Conservation (phyloP, 2,888 invertebrate species). For the Saturnia pavonia region DNA sequence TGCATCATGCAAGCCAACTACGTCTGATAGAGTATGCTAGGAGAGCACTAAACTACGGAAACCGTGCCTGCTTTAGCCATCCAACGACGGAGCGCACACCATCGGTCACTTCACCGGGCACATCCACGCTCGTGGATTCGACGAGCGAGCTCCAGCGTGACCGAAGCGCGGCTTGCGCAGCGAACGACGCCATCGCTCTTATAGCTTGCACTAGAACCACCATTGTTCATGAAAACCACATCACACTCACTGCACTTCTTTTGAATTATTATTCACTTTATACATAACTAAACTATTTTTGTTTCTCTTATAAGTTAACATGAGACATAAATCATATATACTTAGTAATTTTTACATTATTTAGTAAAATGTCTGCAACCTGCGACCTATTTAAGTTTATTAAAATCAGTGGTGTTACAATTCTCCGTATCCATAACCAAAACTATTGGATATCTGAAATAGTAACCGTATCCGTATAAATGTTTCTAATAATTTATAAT, state of each 20-base stretch:
- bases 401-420: too few species aligned
- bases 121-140: constrained; percentile 85
- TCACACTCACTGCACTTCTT: constrained; percentile 14
- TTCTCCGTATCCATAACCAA: too few species aligned
- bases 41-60: constrained; percentile 6
- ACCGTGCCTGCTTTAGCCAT: constrained; percentile 90
- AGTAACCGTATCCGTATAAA: too few species aligned
- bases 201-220: constrained; percentile 65
- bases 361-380: too few species aligned
- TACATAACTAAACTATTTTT: not conserved
- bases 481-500: too few species aligned
- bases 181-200: constrained; percentile 84
- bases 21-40: not conserved
- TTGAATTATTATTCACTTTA: not conserved
- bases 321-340: too few species aligned
- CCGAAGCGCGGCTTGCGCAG: constrained; percentile 86
- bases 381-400: too few species aligned
- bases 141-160: constrained; percentile 88
- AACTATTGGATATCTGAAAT: too few species aligned
- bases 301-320: not conserved
- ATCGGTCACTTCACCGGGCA: constrained; percentile 85
- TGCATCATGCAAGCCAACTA: not conserved
- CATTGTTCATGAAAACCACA: constrained; percentile 41
- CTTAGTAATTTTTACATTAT: too few species aligned
- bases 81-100: constrained; percentile 90